Percentiles rank a stretch among this genome's conserved stretches.
These are phyloP conservation scores for Druceiella hillmani DNA, from an alignment of 2,888 invertebrate species.

Conservation along the genomic window DNA sequence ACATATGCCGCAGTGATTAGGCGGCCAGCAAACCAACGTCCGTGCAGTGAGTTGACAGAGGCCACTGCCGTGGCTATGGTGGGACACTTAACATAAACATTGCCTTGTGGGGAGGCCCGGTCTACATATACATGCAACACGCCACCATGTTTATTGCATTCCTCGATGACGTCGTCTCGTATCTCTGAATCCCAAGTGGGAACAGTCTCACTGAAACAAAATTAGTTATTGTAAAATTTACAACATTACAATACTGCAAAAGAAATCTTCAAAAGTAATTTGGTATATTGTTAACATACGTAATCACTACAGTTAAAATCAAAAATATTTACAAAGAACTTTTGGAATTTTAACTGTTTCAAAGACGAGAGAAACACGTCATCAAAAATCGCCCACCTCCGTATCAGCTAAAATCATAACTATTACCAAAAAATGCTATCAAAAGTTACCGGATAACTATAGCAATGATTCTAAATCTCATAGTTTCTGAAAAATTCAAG, in stretches of 20 bases:
- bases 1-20: slow-evolving; percentile 98
- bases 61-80: slow-evolving; percentile 94
- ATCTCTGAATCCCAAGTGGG: slow-evolving; percentile 90
- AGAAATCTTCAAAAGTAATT: slow-evolving; percentile 9
- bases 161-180: slow-evolving; percentile 95
- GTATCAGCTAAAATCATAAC: too few species aligned
- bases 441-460: too few species aligned
- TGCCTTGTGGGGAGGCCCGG: slow-evolving; percentile 88
- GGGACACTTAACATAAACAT: slow-evolving; percentile 98
- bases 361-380: too few species aligned
- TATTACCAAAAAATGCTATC: too few species aligned
- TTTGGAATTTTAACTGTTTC: too few species aligned
- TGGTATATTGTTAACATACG: neutral
- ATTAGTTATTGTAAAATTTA: too few species aligned
- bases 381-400: too few species aligned
- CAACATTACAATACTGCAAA: too few species aligned
- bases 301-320: slow-evolving; percentile 3
- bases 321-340: too few species aligned
- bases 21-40: slow-evolving; percentile 96
- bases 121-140: slow-evolving; percentile 94
- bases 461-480: too few species aligned
- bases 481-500: too few species aligned
- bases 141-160: slow-evolving; percentile 97
- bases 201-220: slow-evolving; percentile 61
- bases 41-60: slow-evolving; percentile 94